phyloP scores from a whole-genome alignment of 2,888 invertebrate genomes.

The Xylota sylvarum region DNA sequence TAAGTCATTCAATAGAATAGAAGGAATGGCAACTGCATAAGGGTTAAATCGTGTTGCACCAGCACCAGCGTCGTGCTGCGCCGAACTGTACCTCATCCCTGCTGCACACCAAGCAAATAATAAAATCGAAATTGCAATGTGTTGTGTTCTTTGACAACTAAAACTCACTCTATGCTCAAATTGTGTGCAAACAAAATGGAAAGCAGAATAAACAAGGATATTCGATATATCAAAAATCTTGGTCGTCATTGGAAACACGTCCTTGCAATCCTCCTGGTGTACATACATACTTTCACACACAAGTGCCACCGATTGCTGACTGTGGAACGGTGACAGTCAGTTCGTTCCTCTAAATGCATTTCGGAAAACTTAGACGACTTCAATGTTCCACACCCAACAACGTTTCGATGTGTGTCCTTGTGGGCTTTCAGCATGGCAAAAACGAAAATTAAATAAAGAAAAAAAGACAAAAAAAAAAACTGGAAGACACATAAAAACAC shows the following conservation, averaged over 20 bases:
- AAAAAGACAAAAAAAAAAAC: slow-evolving; percentile 12
- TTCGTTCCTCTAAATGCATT: slow-evolving; percentile 64
- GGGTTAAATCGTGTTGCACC: slow-evolving; percentile 57
- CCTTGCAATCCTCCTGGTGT: slow-evolving; percentile 31
- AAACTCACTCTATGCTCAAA: slow-evolving; percentile 73
- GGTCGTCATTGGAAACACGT: slow-evolving; percentile 66
- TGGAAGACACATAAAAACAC: slow-evolving; percentile 47
- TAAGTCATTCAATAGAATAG: slow-evolving; percentile 34
- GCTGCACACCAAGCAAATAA: slow-evolving; percentile 54
- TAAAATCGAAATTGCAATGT: slow-evolving; percentile 73
- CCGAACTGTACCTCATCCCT: background rate
- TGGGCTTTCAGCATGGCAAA: slow-evolving; percentile 71
- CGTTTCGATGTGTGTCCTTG: slow-evolving; percentile 56
- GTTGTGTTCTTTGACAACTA: slow-evolving; percentile 74
- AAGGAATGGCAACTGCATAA: slow-evolving; percentile 34
- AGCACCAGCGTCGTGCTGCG: background rate
- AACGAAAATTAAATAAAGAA: slow-evolving; percentile 72
- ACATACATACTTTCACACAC: slow-evolving; percentile 16
- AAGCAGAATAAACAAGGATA: slow-evolving; percentile 76
- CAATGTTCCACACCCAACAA: slow-evolving; percentile 42
- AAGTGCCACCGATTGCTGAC: slow-evolving; percentile 46
- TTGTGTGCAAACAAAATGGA: slow-evolving; percentile 77
- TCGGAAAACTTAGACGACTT: slow-evolving; percentile 52
- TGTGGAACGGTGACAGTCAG: slow-evolving; percentile 13
- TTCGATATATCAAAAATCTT: slow-evolving; percentile 75